Conservation (phyloP, 2,888 invertebrate species). For the Cantharis rufa region DNA sequence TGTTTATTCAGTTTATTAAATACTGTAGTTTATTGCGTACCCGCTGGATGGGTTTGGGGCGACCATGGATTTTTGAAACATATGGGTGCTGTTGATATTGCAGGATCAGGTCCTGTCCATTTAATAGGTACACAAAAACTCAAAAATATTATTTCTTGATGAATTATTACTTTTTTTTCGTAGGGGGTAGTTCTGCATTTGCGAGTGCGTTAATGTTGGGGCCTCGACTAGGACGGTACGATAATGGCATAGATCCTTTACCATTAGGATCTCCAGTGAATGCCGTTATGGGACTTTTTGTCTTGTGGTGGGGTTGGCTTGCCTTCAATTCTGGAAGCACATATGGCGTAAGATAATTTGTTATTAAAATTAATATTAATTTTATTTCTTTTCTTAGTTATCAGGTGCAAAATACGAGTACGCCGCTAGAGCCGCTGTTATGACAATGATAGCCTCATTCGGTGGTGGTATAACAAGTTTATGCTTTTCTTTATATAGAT, state of each 20-base stretch:
- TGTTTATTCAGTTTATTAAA: conserved; percentile 88
- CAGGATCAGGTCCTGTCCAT: conserved; percentile 90
- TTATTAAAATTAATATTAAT: neutral
- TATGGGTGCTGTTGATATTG: conserved; percentile 89
- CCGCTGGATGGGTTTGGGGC: conserved; percentile 94
- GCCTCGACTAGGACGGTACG: conserved; percentile 83
- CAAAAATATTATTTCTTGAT: neutral
- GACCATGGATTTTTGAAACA: conserved; percentile 82
- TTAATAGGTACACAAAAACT: conserved; percentile 66
- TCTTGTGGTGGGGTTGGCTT: conserved; percentile 96
- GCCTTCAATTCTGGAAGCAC: conserved; percentile 94
- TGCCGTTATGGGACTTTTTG: conserved; percentile 88
- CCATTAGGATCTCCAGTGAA: conserved; percentile 89
- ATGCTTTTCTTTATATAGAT: conserved; percentile 66
- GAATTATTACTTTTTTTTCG: conserved; percentile 16
- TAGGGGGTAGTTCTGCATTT: conserved; percentile 75
- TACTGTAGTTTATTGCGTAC: conserved; percentile 88
- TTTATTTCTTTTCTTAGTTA: conserved; percentile 55
- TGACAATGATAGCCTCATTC: conserved; percentile 89
- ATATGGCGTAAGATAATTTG: conserved; percentile 64
- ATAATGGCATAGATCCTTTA: conserved; percentile 72
- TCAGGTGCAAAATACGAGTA: conserved; percentile 89
- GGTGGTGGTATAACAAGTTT: conserved; percentile 81
- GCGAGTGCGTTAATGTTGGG: conserved; percentile 90
- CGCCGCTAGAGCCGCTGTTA: conserved; percentile 85